Conservation (phyloP, 1,140 invertebrate species). For the Drosophila sproati region DNA sequence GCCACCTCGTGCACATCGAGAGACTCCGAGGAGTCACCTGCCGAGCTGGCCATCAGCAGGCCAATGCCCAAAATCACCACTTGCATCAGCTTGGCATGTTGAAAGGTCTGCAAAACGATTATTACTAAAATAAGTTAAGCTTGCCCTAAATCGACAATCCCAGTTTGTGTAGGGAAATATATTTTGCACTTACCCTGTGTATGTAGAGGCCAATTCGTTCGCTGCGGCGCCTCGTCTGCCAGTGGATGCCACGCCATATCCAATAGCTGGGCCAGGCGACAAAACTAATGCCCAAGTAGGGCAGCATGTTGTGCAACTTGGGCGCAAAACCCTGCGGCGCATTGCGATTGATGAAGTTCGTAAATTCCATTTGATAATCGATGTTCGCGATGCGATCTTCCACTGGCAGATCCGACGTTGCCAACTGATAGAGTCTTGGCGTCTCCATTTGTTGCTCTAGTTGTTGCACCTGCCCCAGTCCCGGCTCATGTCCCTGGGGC, state of each 20-base stretch:
- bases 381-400: background rate
- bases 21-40: background rate
- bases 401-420: constrained; percentile 17
- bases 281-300: constrained; percentile 57
- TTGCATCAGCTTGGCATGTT: constrained; percentile 68
- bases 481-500: too few species aligned
- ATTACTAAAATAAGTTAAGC: too few species aligned
- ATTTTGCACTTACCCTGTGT: constrained; percentile 45
- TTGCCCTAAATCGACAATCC: too few species aligned
- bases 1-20: constrained; percentile 34
- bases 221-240: constrained; percentile 50
- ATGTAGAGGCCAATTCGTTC: constrained; percentile 60
- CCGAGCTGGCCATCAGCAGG: constrained; percentile 35
- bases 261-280: constrained; percentile 71
- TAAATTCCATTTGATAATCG: constrained; percentile 51
- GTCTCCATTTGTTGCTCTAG: background rate
- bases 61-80: constrained; percentile 56
- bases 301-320: constrained; percentile 54
- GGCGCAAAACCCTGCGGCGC: constrained; percentile 52
- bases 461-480: background rate
- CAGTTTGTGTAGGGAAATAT: too few species aligned
- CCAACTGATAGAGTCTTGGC: background rate
- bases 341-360: constrained; percentile 62
- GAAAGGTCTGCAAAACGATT: constrained; percentile 51
- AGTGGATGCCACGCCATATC: constrained; percentile 63